These are phyloP conservation scores for Lampropteryx suffumata DNA, from an alignment of 2,888 invertebrate genomes.

Conservation along the genomic window DNA sequence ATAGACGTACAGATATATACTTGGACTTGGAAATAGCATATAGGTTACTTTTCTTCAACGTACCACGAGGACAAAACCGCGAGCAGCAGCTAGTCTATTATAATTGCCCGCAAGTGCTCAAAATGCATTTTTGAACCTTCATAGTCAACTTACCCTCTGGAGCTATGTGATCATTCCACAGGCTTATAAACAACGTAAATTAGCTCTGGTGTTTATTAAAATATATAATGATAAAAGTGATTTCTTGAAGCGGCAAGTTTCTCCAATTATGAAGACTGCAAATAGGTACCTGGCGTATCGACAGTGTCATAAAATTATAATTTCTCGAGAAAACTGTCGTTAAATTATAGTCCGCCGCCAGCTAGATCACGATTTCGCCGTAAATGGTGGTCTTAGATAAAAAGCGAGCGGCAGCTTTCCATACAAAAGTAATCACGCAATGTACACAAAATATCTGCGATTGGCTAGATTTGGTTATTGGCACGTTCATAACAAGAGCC, in stretches of 20 bases:
- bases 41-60: too few relatives aligned
- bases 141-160: too few relatives aligned
- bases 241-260: conserved; percentile 16
- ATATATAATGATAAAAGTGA: conserved; percentile 15
- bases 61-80: too few relatives aligned
- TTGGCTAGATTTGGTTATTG: too few relatives aligned
- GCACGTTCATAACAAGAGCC: conserved; percentile 48
- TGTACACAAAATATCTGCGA: background rate
- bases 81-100: too few relatives aligned
- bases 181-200: too few relatives aligned
- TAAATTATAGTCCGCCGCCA: conserved; percentile 51
- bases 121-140: too few relatives aligned
- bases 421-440: background rate
- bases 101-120: too few relatives aligned
- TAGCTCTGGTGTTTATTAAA: too few relatives aligned
- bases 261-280: conserved; percentile 21
- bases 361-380: conserved; percentile 44
- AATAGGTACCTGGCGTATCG: conserved; percentile 34
- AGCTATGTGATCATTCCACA: too few relatives aligned
- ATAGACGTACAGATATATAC: too few relatives aligned
- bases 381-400: background rate
- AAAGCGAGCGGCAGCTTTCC: background rate
- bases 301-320: conserved; percentile 62
- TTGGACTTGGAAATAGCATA: too few relatives aligned
- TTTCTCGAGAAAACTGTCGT: conserved; percentile 57